Evolutionary conservation across 64 coral and sea anemone species (phyloP), one percentile per base, ranked within the genome.

Genomic region (Hydrozoanthus tunicans): DNA sequence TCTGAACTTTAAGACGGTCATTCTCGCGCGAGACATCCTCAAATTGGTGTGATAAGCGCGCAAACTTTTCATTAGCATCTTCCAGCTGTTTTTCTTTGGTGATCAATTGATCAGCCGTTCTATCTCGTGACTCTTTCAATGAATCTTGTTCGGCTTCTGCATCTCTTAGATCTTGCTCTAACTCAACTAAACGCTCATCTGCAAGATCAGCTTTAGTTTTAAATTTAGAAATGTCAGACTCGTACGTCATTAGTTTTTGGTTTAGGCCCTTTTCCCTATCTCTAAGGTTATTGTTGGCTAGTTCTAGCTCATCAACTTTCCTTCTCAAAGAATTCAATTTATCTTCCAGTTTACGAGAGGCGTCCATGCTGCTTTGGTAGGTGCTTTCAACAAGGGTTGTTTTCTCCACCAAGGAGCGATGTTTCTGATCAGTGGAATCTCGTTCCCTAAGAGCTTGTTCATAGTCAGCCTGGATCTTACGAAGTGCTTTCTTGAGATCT

Each of bases 131-230:
- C 17, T 90, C 92, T 74, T 91, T 91, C 11, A 98, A 79, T 55
- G 89, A 63, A 79, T 91, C 80, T 3, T 95, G 61, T 73, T 98
- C 96, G 3, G 90, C 83, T 15, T 94, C 77, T 53, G 92, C 79
- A 12, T 92, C 73, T 63, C 59, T 81, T 65, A 95, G 77, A 4
- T 98, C 96, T 73, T 95, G 93, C 70, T 98, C 94, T 14, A 98
- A 66, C 64, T 95, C 96, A 59, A 95, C 88, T 17, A 95, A 86
- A 58, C 94, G 92, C 54, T 95, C 96, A 58, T 83, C 89, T 66
- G 88, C 81, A 78, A 95, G 84, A 63, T 98, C 93, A 72, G 91
- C 89, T 7, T 92, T 95, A 5, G 94, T 93, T 92, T 98, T 92
- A 62, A 95, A 90, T 62, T 81, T 98, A 54, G 94, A 91, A 73